Percentiles rank a stretch among this genome's conserved stretches.
phyloP scores from a whole-genome alignment of 2,113 vertebrate species.

The Onychostoma macrolepis region DNA sequence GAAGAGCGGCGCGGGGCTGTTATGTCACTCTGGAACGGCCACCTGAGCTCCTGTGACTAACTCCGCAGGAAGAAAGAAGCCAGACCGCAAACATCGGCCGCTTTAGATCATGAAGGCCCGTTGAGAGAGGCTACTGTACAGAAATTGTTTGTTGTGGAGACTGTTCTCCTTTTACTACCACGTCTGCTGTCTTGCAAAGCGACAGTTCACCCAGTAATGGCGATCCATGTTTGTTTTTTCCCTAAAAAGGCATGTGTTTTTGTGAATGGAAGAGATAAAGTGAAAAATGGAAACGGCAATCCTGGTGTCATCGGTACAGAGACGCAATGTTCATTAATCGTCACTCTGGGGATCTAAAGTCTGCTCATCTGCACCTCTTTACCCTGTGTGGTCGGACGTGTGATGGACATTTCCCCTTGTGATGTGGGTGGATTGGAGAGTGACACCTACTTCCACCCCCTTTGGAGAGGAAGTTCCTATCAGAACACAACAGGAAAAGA shows the following conservation, averaged over 20 bases:
- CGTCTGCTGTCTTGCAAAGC: background rate
- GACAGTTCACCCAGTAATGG: background rate
- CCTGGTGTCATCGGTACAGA: conserved; percentile 61
- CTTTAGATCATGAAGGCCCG: background rate
- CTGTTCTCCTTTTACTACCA: background rate
- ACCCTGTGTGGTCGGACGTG: conserved; percentile 37
- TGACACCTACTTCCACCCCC: conserved; percentile 76
- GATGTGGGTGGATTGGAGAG: conserved; percentile 65
- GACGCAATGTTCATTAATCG: conserved; percentile 46
- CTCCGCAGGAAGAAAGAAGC: conserved; percentile 39
- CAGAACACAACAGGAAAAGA: conserved; percentile 85
- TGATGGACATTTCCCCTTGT: conserved; percentile 63
- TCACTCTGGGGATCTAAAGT: conserved; percentile 37
- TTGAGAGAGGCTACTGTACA: conserved; percentile 4
- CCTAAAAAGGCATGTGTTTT: conserved; percentile 15
- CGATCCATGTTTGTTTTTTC: background rate
- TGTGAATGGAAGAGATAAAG: conserved; percentile 47
- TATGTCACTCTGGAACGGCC: conserved; percentile 38
- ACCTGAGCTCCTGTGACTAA: conserved; percentile 47
- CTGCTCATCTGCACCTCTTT: conserved; percentile 34
- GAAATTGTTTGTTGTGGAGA: background rate
- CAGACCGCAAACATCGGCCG: conserved; percentile 37
- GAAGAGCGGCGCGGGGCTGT: conserved; percentile 54
- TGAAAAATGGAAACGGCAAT: conserved; percentile 72
- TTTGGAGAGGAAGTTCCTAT: conserved; percentile 78